These are phyloP conservation scores for Noctuana brunneofusca DNA, from an alignment of 2,888 invertebrate genomes.

Conservation along the genomic window DNA sequence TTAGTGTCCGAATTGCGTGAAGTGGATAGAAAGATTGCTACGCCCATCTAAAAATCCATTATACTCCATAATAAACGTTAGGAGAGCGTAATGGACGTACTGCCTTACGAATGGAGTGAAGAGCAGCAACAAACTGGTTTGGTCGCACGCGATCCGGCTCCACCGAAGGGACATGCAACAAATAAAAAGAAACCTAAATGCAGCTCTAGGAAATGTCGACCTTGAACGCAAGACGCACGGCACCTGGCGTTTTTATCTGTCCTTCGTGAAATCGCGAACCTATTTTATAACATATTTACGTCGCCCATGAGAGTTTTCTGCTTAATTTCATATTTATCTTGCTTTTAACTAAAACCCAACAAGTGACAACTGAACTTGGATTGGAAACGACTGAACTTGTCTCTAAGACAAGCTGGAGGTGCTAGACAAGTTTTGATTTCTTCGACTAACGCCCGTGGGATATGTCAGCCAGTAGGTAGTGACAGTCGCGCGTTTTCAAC, in stretches of 20 bases:
- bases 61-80: slow-evolving; percentile 38
- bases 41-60: slow-evolving; percentile 21
- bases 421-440: slow-evolving; percentile 40
- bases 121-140: slow-evolving; percentile 76
- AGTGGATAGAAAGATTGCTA: background rate
- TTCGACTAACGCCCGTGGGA: slow-evolving; percentile 43
- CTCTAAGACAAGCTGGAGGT: background rate
- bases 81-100: slow-evolving; percentile 59
- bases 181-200: slow-evolving; percentile 81
- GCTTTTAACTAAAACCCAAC: background rate
- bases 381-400: background rate
- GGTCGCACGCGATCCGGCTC: slow-evolving; percentile 76
- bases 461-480: slow-evolving; percentile 41
- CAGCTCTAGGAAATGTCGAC: slow-evolving; percentile 81
- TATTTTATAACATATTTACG: slow-evolving; percentile 65
- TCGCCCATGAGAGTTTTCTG: slow-evolving; percentile 5
- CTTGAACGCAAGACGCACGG: slow-evolving; percentile 77
- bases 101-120: slow-evolving; percentile 68
- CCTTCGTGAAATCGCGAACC: slow-evolving; percentile 75
- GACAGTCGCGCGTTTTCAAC: slow-evolving; percentile 49
- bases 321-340: slow-evolving; percentile 16
- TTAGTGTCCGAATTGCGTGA: slow-evolving; percentile 4
- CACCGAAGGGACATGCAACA: slow-evolving; percentile 75
- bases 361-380: background rate
- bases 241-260: slow-evolving; percentile 81